Evolutionary conservation across 1,140 invertebrate species (phyloP).

Genomic region (Drosophila teissieri): DNA sequence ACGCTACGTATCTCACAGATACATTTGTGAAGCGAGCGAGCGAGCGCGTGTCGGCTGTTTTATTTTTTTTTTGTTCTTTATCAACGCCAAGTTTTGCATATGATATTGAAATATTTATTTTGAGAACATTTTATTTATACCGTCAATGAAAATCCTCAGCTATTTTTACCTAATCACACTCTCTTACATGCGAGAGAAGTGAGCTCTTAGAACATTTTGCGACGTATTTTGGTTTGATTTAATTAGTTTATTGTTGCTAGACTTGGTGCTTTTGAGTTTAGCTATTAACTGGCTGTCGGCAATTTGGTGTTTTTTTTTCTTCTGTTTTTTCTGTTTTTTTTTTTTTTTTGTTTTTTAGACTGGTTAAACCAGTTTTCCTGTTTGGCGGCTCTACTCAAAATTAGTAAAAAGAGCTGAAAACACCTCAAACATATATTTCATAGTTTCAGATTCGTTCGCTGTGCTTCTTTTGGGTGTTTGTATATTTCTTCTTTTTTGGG

Average conservation of each 20-base stretch:
- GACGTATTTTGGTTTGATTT: conserved; percentile 74
- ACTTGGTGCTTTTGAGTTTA: conserved; percentile 22
- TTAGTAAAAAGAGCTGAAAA: conserved; percentile 9
- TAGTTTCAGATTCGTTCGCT: conserved; percentile 44
- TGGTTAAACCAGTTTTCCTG: conserved; percentile 66
- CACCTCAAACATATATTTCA: conserved; percentile 50
- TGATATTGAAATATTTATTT: conserved; percentile 60
- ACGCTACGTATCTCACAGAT: conserved; percentile 52
- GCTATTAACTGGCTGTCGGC: conserved; percentile 47
- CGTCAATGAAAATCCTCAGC: conserved; percentile 55
- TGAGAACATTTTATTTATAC: conserved; percentile 66
- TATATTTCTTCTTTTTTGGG: conserved; percentile 5
- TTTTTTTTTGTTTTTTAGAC: conserved; percentile 43
- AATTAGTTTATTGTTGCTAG: conserved; percentile 79
- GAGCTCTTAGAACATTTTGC: conserved; percentile 56
- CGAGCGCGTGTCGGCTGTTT: conserved; percentile 1
- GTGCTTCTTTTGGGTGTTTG: conserved; percentile 32
- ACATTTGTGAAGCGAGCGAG: conserved; percentile 11
- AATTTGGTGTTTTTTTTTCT: conserved; percentile 38
- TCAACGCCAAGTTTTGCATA: conserved; percentile 54
- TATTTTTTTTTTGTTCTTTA: conserved; percentile 3
- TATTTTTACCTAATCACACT: conserved; percentile 44
- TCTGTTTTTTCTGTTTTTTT: conserved; percentile 23
- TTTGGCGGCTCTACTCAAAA: conserved; percentile 42
- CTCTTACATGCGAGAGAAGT: conserved; percentile 21